Evolutionary conservation across 2,888 invertebrate species (phyloP), one percentile per base, ranked within the genome.

Genomic region (Apamea crenata): DNA sequence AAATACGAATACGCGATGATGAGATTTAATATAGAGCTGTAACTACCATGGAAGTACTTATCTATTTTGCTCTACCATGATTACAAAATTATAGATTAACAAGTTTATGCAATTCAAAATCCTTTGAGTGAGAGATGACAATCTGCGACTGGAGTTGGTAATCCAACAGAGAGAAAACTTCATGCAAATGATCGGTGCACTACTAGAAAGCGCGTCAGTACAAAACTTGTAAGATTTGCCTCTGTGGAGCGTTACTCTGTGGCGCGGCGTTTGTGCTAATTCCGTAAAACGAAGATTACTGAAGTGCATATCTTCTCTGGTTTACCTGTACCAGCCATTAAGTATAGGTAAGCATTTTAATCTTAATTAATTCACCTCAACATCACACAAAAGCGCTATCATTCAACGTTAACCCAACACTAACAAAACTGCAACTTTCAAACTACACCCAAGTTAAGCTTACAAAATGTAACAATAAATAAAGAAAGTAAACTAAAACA

Each of bases 401-500:
- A 63, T n/a, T 70, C 1, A 80, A 12, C 10, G 6, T 10, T 25
- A 18, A 66, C 12, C n/a, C 3, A 6, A 61, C 14, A 36, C 29
- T 44, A n/a, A 44, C 44, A 63, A 80, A 69, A 73, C 21, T 21
- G 6, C 8, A 53, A 73, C 44, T 44, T 59, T 44, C 25, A 67
- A 72, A 59, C 47, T 36, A 68, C 3, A 69, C 16, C 32, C 18
- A 36, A 61, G 36, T 53, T 14, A 6, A n/a, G 36, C 21, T 4
- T 67, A 50, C 65, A 61, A 72, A 61, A 56, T 63, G 79, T 29
- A 83, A n/a, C 73, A 79, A 75, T 76, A 83, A 83, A 86, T 75
- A 72, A 84, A 67, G 47, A 53, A 53, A 25, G 36, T 44, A 16
- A 71, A 56, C n/a, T 69, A 75, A 78, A 77, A 85, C 78, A 82